Evolutionary conservation across 2,797 vertebrate genomes (phyloP), one percentile per base, ranked within the genome.

Genomic region (Cossypha caffra): DNA sequence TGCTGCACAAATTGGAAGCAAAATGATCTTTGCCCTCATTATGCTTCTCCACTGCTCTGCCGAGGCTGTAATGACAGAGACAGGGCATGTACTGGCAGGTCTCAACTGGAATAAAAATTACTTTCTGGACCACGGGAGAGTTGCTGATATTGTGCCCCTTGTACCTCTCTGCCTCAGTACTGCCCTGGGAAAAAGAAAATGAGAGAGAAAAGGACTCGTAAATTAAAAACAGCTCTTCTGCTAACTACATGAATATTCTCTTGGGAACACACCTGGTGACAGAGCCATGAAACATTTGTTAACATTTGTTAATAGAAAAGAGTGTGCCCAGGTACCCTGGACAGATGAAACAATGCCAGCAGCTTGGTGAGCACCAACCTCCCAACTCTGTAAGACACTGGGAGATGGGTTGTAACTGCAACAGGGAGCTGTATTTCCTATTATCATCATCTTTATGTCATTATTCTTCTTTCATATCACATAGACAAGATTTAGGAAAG

Each of bases 1-100:
- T 50, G 80, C 64, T 1, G 1, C 67, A 35, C 20, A 38, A 48
- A 74, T 2, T 77, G 57, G 59, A 73, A 80, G 78, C 47, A 77
- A 52, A 85, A 38, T 28, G 67, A 88, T 91, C 92, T 92, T 74
- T 97, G 81, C 82, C 87, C 81, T 93, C 75, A 8, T 61, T 82
- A 64, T 33, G 57, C 57, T 55, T 87, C 71, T 76, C 28, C 2
- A 5, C 48, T 45, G 73, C 76, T 94, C 83, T 54, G 50, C 73
- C 0, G 4, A 5, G 1, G 58, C 85, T 95, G 80, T 75, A 88
- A 66, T 33, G 67, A 80, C 71, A 88, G 55, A 51, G 20, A 90
- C 87, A 92, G 77, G 84, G 77, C 80, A 78, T 10, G 63, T 54
- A 75, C 74, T 51, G 55, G 51, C 89, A 95, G 47, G 37, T 63